These are phyloP conservation scores for Ia io DNA, from an alignment of 2,113 vertebrate species.

Conservation along the genomic window DNA sequence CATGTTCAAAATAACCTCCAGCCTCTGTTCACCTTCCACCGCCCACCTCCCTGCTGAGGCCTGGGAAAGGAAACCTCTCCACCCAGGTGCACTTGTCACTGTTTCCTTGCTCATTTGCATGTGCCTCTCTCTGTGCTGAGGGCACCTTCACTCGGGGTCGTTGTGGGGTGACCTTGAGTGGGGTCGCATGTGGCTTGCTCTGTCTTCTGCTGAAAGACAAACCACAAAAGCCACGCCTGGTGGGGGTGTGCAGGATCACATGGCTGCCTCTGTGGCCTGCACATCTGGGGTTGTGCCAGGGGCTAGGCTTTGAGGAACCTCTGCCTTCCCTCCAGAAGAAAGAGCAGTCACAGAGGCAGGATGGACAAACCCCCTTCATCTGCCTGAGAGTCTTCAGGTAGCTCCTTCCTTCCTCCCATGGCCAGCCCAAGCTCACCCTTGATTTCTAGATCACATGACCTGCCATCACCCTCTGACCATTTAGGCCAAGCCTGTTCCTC, in stretches of 20 bases:
- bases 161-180: not conserved
- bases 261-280: not conserved
- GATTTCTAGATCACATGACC: not conserved
- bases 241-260: not conserved
- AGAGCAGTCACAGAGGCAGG: not conserved
- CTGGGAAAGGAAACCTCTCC: slow-evolving; percentile 23
- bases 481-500: not conserved
- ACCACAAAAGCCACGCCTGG: slow-evolving; percentile 5
- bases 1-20: not conserved
- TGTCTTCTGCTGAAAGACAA: not conserved
- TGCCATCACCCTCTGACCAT: not conserved
- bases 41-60: not conserved
- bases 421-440: not conserved
- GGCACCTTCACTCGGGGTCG: not conserved
- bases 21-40: not conserved
- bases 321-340: not conserved
- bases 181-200: not conserved
- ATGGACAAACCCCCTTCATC: accelerated
- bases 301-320: not conserved
- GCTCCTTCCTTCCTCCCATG: accelerated
- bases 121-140: not conserved
- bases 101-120: slow-evolving; percentile 49
- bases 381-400: accelerated
- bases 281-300: not conserved
- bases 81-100: not conserved